A percentile compares a stretch with the other conserved stretches of the same genome.
phyloP scores from a whole-genome alignment of 1,140 invertebrate species.

The Zeugodacus cucurbitae region DNA sequence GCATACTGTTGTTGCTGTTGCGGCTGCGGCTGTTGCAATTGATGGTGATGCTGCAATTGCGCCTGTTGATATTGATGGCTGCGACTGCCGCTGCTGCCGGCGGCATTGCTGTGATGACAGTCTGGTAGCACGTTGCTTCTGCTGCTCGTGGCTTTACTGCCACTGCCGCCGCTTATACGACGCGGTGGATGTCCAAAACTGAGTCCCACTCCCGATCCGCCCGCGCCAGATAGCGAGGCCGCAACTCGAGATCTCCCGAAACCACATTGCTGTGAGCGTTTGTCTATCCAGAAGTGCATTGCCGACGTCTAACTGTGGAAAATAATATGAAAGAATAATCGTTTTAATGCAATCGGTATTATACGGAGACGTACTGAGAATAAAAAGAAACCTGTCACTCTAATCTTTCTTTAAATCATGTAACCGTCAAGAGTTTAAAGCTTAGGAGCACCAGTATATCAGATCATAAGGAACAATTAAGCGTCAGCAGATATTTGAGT shows the following conservation, averaged over 20 bases:
- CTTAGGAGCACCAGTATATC: no score
- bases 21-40: slow-evolving; percentile 38
- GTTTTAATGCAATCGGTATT: no score
- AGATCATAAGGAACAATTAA: no score
- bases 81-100: slow-evolving; percentile 14
- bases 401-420: no score
- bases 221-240: slow-evolving; percentile 61
- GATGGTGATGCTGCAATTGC: slow-evolving; percentile 38
- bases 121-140: slow-evolving; percentile 19
- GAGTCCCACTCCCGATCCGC: slow-evolving; percentile 51
- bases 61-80: slow-evolving; percentile 34
- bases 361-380: no score
- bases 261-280: slow-evolving; percentile 74
- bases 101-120: slow-evolving; percentile 49
- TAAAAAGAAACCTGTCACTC: no score
- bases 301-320: neutral
- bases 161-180: slow-evolving; percentile 44
- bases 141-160: slow-evolving; percentile 33
- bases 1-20: slow-evolving; percentile 39
- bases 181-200: slow-evolving; percentile 63
- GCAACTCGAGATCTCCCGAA: slow-evolving; percentile 69
- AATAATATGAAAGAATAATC: no score
- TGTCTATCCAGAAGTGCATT: slow-evolving; percentile 81
- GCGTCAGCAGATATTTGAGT: no score
- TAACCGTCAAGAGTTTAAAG: no score